phyloP scores from a whole-genome alignment of 2,888 invertebrate genomes.

The Acrocyrtus sp. region DNA sequence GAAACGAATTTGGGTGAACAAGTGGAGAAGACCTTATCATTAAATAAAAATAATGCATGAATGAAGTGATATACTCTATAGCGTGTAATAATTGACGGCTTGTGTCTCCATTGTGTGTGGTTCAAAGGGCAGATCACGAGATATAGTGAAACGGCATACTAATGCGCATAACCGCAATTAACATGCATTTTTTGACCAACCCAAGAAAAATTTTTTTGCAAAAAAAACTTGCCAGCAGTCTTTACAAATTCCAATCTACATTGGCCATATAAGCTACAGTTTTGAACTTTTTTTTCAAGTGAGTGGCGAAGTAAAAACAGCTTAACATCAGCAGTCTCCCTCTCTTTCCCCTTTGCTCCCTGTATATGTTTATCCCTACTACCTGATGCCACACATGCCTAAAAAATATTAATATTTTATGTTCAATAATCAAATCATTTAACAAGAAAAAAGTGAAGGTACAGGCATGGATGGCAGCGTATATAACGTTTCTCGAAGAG shows the following conservation, averaged over 20 bases:
- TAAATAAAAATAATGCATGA: not conserved
- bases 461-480: not conserved
- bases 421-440: slow-evolving; percentile 4
- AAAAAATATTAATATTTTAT: slow-evolving; percentile 1
- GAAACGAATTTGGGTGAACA: slow-evolving; percentile 33
- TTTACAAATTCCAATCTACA: too few relatives aligned
- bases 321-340: too few relatives aligned
- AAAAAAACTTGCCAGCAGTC: too few relatives aligned
- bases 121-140: not conserved
- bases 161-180: not conserved
- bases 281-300: too few relatives aligned
- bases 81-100: too few relatives aligned
- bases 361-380: too few relatives aligned
- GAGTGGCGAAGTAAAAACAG: too few relatives aligned
- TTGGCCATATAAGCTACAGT: too few relatives aligned
- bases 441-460: slow-evolving; percentile 20
- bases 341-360: too few relatives aligned
- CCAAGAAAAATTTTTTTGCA: slow-evolving; percentile 11
- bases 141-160: not conserved
- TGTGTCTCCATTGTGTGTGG: too few relatives aligned
- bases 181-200: slow-evolving; percentile 16
- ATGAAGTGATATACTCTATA: not conserved
- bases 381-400: not conserved
- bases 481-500: too few relatives aligned
- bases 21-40: slow-evolving; percentile 7